phyloP scores from a whole-genome alignment of 2,888 invertebrate species.

The Sialis lutaria region DNA sequence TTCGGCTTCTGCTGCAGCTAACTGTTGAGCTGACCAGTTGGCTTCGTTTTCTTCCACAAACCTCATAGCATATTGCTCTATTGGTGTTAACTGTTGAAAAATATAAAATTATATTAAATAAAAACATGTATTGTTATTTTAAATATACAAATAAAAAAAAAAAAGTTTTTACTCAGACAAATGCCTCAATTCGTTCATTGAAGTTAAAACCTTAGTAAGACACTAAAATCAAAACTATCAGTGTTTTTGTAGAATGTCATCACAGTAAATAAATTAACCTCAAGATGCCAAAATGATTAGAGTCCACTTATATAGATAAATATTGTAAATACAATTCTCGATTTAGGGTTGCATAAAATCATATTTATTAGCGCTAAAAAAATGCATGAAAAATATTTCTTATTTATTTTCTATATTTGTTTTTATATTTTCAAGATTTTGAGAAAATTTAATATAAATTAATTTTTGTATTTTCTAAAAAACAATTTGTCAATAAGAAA shows the following conservation, averaged over 20 bases:
- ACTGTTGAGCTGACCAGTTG: constrained; percentile 68
- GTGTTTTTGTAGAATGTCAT: background rate
- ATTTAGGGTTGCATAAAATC: too few species aligned
- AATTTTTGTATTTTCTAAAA: too few species aligned
- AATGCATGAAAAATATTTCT: too few species aligned
- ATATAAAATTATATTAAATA: constrained; percentile 4
- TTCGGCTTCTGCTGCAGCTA: constrained; percentile 76
- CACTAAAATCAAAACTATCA: background rate
- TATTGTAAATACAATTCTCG: too few species aligned
- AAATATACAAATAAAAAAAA: constrained; percentile 5
- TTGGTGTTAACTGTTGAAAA: constrained; percentile 60
- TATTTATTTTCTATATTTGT: too few species aligned
- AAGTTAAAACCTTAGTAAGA: background rate
- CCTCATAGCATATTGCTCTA: constrained; percentile 89
- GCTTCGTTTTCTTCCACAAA: constrained; percentile 76
- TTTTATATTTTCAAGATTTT: too few species aligned
- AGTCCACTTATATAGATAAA: background rate
- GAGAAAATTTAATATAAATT: too few species aligned
- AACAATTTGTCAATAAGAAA: too few species aligned
- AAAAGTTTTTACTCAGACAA: background rate
- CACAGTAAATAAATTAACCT: background rate
- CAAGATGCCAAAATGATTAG: background rate
- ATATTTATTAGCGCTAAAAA: too few species aligned
- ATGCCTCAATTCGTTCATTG: background rate
- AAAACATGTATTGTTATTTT: constrained; percentile 1